A percentile compares a stretch with the other conserved stretches of the same genome.
Evolutionary conservation across 2,113 vertebrate genomes (phyloP).

Genomic region (Casuarius casuarius): DNA sequence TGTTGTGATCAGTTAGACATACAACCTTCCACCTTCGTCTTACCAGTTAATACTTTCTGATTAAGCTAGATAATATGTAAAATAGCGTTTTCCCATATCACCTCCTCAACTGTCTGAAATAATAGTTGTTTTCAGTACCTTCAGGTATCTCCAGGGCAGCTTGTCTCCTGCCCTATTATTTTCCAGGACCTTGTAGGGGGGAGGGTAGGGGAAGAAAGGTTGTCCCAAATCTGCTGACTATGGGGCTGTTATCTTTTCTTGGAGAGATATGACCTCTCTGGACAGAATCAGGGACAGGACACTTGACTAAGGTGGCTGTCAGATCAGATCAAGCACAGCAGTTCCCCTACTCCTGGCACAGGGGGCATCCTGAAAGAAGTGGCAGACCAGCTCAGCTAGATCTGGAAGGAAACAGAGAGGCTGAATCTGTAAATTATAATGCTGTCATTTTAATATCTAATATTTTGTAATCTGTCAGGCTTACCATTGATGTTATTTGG

Average conservation of each 20-base stretch:
- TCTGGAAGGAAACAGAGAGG: background rate
- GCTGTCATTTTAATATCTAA: background rate
- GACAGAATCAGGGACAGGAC: background rate
- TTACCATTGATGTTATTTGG: background rate
- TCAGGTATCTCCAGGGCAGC: background rate
- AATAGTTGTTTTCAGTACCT: background rate
- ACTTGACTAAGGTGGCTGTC: background rate
- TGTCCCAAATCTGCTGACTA: background rate
- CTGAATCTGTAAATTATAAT: background rate
- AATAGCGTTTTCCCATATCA: background rate
- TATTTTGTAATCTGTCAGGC: background rate
- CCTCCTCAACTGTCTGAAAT: background rate
- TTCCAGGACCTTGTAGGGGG: background rate
- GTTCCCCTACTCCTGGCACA: background rate
- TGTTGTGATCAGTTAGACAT: background rate
- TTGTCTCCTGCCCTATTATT: background rate
- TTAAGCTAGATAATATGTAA: background rate
- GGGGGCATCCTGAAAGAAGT: background rate
- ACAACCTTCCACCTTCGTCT: background rate
- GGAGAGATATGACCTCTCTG: background rate
- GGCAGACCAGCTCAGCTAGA: background rate
- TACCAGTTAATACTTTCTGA: background rate
- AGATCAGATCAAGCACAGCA: background rate
- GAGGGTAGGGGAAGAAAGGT: background rate
- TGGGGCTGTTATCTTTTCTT: background rate